phyloP scores from a whole-genome alignment of 2,113 vertebrate species.

The Aptenodytes patagonicus region DNA sequence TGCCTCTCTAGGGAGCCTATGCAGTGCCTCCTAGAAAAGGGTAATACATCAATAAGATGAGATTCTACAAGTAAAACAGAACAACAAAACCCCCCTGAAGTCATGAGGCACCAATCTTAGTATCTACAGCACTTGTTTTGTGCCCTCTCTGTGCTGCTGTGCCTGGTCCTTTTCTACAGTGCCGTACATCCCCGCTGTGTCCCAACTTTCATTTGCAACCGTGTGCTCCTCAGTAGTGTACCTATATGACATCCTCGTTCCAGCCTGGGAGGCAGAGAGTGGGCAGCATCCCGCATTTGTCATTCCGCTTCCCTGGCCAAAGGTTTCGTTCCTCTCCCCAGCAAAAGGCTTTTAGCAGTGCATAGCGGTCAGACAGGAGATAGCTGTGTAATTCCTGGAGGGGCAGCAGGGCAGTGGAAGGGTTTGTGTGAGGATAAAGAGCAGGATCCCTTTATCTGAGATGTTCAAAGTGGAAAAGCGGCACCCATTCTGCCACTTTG shows the following conservation, averaged over 20 bases:
- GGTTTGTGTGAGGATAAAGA: background rate
- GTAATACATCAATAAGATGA: background rate
- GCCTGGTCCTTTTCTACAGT: background rate
- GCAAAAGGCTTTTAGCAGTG: background rate
- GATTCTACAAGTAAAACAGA: background rate
- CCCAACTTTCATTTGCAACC: background rate
- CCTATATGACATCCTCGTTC: rapidly evolving
- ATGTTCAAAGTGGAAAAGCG: background rate
- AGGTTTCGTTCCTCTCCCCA: background rate
- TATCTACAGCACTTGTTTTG: background rate
- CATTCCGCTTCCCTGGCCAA: background rate
- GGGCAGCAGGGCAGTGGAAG: background rate
- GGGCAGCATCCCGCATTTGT: rapidly evolving
- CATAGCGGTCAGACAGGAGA: background rate
- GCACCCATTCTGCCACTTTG: background rate
- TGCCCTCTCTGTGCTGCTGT: background rate
- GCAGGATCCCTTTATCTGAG: background rate
- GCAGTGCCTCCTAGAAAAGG: background rate
- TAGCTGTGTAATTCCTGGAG: background rate
- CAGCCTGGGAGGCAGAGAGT: background rate
- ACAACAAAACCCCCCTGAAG: background rate
- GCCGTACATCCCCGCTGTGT: rapidly evolving
- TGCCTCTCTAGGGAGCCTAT: background rate
- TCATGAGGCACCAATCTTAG: background rate
- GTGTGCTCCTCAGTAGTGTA: rapidly evolving